Base-by-base conservation (phyloP, 2,888 invertebrate genomes). In the Cotesia congregata region DNA sequence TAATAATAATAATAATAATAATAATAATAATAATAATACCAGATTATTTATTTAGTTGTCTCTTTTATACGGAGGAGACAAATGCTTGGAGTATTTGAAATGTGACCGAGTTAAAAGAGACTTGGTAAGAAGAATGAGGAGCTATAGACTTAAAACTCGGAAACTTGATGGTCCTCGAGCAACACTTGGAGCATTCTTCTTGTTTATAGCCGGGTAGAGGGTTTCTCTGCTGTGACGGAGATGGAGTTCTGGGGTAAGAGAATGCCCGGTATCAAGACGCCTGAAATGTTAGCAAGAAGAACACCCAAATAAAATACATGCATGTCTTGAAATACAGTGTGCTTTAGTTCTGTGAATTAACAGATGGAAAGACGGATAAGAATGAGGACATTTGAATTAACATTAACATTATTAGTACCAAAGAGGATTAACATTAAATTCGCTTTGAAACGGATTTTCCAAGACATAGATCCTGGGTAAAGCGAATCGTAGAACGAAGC, bases 121-220 rank as follows among this genome's bases (percentile, higher is more conserved):
- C 38, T 65, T 65, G 68, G 62, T 67, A 72, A 70, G 70, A 65
- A 64, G 73, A 69, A 77, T 65, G 70, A 73, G 50, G 12, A 69
- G 77, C 69, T 67, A 59, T 67, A 62, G 72, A 74, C 62, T 75
- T 78, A 80, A 75, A 78, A 77, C 77, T 79, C 79, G 71, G 67
- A 38, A 74, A 65, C 50, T 67, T 74, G 74, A 74, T 74, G 74
- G 74, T 59, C 60, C 74, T 74, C 30, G 67, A 67, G 67, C 67
- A 74, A 74, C 74, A 67, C 74, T 74, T 12, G 50, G 74, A 67
- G 50, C 67, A 74, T 67, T 74, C 50, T 67, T 67, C 74, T 50
- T 74, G 60, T 74, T 74, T 67, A 67, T 72, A 67, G 40, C 15
- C 17, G 60, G 30, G 30, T 30, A 30, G 30, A 17, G 15, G 61